phyloP scores from a whole-genome alignment of 37 sponge, comb jelly and placozoan genomes.

The Petrosia ficiformis region DNA sequence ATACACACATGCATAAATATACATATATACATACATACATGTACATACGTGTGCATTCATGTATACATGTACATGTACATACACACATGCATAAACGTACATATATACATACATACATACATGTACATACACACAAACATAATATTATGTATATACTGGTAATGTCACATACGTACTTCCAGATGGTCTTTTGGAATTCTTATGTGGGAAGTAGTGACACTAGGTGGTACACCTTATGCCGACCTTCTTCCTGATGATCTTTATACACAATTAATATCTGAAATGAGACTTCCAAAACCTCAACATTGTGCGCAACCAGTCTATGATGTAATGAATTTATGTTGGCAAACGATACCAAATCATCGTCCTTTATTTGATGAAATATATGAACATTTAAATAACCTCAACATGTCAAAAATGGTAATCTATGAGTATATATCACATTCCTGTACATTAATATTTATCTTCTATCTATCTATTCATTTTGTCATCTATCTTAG shows the following conservation, averaged over 20 bases:
- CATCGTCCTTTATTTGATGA: constrained; percentile 49
- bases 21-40: neutral
- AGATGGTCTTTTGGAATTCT: constrained; percentile 62
- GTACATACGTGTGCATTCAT: neutral
- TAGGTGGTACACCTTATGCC: constrained; percentile 66
- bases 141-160: neutral
- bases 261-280: constrained; percentile 40
- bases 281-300: constrained; percentile 57
- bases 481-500: too few relatives aligned
- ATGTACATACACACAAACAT: neutral
- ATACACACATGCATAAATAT: too few relatives aligned
- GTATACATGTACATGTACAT: too few relatives aligned
- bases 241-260: constrained; percentile 39
- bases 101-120: too few relatives aligned
- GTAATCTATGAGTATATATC: constrained; percentile 10
- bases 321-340: constrained; percentile 57
- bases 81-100: too few relatives aligned
- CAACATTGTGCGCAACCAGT: constrained; percentile 59
- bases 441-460: too few relatives aligned
- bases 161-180: neutral
- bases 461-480: too few relatives aligned
- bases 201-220: constrained; percentile 75
- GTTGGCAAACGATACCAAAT: constrained; percentile 48
- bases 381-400: constrained; percentile 36
- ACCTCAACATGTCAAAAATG: constrained; percentile 44